These are phyloP conservation scores for Perodicticus potto DNA, from an alignment of 2,797 vertebrate genomes.

Conservation along the genomic window DNA sequence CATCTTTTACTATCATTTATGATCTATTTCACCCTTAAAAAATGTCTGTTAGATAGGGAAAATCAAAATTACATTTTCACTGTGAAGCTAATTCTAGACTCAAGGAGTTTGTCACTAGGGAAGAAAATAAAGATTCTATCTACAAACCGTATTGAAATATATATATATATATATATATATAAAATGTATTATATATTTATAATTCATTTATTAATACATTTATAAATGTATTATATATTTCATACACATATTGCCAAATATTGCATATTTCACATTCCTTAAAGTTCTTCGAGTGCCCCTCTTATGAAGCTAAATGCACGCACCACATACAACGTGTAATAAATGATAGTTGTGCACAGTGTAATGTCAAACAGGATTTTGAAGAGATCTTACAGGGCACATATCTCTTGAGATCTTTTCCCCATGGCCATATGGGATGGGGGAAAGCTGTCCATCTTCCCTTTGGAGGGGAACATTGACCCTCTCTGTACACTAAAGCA, in stretches of 20 bases:
- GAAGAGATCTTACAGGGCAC: not conserved
- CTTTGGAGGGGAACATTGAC: not conserved
- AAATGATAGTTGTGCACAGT: not conserved
- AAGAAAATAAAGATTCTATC: conserved; percentile 6
- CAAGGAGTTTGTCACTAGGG: not conserved
- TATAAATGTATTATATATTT: not conserved
- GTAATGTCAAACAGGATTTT: not conserved
- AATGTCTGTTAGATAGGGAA: not conserved
- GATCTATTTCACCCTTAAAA: not conserved
- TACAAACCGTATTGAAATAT: not conserved
- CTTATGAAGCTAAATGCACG: not conserved
- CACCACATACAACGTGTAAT: not conserved
- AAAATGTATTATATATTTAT: no score
- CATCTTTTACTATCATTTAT: not conserved
- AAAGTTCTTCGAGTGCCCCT: not conserved
- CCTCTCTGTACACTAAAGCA: not conserved
- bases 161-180: not conserved
- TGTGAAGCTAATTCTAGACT: not conserved
- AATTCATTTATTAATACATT: no score
- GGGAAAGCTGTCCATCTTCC: no score
- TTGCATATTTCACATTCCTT: not conserved
- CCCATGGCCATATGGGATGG: no score
- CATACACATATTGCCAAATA: not conserved
- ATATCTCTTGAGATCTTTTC: not conserved
- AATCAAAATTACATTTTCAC: not conserved